A percentile compares a stretch with the other conserved stretches of the same genome.
Evolutionary conservation across 2,888 invertebrate species (phyloP).

Genomic region (Cantharis flavilabris): DNA sequence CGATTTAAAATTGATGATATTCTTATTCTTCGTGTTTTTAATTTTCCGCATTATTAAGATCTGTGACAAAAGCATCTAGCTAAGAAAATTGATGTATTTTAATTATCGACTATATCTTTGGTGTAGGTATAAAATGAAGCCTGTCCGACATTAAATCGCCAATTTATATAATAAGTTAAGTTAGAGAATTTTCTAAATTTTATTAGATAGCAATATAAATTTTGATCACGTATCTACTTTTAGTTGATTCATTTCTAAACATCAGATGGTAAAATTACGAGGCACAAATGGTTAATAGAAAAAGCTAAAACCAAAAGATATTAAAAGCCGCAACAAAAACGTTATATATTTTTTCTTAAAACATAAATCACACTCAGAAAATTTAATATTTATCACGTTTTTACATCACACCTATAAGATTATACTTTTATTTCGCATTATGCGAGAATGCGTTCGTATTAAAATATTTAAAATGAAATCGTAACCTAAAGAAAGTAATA

Average conservation of each 20-base stretch:
- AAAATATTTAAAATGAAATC: constrained; percentile 49
- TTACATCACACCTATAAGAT: constrained; percentile 24
- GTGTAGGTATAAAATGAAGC: background rate
- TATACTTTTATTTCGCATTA: constrained; percentile 35
- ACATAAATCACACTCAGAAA: constrained; percentile 25
- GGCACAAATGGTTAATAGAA: constrained; percentile 10
- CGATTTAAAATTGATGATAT: background rate
- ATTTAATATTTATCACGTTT: constrained; percentile 29
- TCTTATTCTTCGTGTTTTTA: background rate
- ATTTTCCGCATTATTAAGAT: background rate
- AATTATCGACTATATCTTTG: background rate
- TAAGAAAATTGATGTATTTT: background rate
- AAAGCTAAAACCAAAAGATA: constrained; percentile 17
- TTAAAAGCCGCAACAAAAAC: constrained; percentile 22
- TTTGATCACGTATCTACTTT: background rate
- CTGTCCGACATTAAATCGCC: background rate
- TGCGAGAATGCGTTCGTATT: constrained; percentile 43
- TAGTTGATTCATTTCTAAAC: background rate
- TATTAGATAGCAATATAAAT: background rate
- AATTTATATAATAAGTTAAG: background rate
- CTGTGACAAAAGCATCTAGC: background rate
- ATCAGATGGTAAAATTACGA: constrained; percentile 5
- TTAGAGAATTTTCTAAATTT: background rate
- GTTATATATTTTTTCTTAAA: constrained; percentile 11
- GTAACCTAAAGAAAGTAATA: constrained; percentile 45